Conservation (phyloP, 2,888 invertebrate species). For the Agrotis segetum region DNA sequence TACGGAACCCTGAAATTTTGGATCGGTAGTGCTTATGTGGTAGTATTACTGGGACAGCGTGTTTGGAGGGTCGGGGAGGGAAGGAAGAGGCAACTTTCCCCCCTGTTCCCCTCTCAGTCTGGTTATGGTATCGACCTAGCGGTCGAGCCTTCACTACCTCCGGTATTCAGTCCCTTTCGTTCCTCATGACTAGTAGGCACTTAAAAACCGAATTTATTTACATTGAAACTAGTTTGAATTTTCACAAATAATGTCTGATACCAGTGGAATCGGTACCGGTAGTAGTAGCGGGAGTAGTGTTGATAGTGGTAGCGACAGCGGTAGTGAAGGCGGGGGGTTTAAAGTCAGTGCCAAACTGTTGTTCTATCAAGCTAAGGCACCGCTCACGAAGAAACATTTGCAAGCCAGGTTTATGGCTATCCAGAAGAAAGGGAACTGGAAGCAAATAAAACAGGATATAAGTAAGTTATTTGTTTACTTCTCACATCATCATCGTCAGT, state of each 20-base stretch:
- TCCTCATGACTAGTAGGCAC: neutral
- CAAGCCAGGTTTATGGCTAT: neutral
- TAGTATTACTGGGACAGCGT: neutral
- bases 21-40: neutral
- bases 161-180: neutral
- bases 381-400: neutral
- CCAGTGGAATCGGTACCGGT: too few relatives aligned
- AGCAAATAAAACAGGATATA: conserved; percentile 1
- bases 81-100: neutral
- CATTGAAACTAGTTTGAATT: neutral
- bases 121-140: neutral
- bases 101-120: neutral
- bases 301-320: neutral
- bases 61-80: neutral
- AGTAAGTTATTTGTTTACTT: conserved; percentile 2
- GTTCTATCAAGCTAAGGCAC: too few relatives aligned
- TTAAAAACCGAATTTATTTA: neutral
- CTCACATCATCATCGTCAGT: too few relatives aligned
- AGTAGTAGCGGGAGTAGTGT: neutral
- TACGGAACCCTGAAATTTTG: neutral
- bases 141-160: neutral
- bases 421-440: neutral
- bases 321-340: neutral
- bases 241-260: neutral
- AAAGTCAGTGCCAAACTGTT: too few relatives aligned